phyloP scores from a whole-genome alignment of 2,113 vertebrate species.

The Ophthalmolycus amberensis region DNA sequence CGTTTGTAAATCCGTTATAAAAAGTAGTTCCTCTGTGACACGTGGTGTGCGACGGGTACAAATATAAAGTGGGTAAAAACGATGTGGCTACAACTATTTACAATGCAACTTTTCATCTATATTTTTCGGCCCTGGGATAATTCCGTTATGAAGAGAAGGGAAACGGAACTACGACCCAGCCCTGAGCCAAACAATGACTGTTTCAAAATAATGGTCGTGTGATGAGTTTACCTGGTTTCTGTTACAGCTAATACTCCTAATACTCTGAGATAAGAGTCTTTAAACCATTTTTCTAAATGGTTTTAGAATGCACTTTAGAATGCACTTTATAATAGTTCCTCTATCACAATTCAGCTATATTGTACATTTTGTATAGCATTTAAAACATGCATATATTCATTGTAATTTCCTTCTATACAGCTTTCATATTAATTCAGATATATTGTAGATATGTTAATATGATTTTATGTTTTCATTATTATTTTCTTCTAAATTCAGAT shows the following conservation, averaged over 20 bases:
- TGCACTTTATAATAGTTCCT: too few species aligned
- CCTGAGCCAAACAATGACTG: slow-evolving; percentile 40
- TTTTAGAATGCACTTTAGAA: too few species aligned
- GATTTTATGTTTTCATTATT: too few species aligned
- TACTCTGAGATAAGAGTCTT: too few species aligned
- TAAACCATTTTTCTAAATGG: too few species aligned
- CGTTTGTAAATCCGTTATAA: slow-evolving; percentile 37
- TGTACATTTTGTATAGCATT: not conserved
- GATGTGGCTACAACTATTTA: slow-evolving; percentile 59
- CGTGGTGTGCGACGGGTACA: not conserved
- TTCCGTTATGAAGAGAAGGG: slow-evolving; percentile 79
- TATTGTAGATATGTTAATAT: too few species aligned
- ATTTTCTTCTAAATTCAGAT: too few species aligned
- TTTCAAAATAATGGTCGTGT: not conserved
- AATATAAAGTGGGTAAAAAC: slow-evolving; percentile 20
- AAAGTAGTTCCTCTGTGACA: slow-evolving; percentile 6
- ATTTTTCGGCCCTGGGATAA: slow-evolving; percentile 67
- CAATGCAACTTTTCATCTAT: slow-evolving; percentile 67
- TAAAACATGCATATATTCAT: not conserved
- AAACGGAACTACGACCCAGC: slow-evolving; percentile 84
- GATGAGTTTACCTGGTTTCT: too few species aligned
- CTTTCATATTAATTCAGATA: not conserved
- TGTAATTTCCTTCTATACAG: not conserved
- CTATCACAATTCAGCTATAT: too few species aligned
- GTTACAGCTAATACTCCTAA: too few species aligned